These are phyloP conservation scores for Arremon aurantiirostris DNA, from an alignment of 2,797 vertebrate species.

Conservation along the genomic window DNA sequence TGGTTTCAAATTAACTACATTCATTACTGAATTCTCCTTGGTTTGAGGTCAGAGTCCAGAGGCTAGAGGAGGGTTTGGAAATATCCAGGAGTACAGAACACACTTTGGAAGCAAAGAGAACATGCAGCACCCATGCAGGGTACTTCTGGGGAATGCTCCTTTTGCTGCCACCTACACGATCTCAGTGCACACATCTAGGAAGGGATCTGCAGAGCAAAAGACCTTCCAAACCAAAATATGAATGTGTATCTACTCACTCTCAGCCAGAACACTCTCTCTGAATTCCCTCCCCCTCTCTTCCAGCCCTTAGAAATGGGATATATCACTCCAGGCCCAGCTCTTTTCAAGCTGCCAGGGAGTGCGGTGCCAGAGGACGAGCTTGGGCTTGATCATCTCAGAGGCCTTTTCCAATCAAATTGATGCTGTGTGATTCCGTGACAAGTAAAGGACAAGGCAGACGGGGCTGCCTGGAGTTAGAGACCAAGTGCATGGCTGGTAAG, in stretches of 20 bases:
- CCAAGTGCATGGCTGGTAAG: accelerated
- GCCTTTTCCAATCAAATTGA: background rate
- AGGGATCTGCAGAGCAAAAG: background rate
- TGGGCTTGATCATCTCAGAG: background rate
- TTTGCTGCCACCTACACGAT: background rate
- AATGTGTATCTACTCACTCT: background rate
- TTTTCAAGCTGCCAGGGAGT: background rate
- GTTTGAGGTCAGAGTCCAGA: background rate
- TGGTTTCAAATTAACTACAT: constrained; percentile 19
- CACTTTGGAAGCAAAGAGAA: background rate
- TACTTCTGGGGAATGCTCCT: background rate
- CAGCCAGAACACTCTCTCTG: background rate
- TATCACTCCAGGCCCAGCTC: background rate
- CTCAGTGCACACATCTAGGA: background rate
- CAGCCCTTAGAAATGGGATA: background rate
- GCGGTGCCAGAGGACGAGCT: background rate
- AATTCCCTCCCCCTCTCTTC: background rate
- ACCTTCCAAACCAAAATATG: background rate
- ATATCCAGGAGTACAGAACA: background rate
- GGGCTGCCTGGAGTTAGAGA: background rate
- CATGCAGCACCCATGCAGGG: background rate
- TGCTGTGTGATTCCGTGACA: no score
- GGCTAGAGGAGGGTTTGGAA: background rate
- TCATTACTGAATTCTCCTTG: background rate
- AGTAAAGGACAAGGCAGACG: background rate